Conservation (phyloP, 1,140 invertebrate genomes). For the Drosophila tropicalis region DNA sequence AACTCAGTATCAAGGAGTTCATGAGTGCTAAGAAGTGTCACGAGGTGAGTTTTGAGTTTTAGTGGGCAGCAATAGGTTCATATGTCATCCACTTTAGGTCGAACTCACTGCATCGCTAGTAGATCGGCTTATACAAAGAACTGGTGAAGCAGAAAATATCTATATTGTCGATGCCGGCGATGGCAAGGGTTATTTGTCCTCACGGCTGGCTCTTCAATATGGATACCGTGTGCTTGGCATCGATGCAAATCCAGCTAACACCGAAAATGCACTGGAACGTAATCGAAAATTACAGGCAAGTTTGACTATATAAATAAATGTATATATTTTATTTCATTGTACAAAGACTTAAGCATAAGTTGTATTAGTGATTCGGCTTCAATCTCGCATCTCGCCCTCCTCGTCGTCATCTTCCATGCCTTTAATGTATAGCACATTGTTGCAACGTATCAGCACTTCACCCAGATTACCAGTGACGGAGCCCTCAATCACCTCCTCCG, state of each 20-base stretch:
- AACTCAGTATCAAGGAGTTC: slow-evolving; percentile 85
- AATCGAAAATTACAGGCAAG: slow-evolving; percentile 86
- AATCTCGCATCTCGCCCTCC: slow-evolving; percentile 98
- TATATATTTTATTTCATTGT: slow-evolving; percentile 65
- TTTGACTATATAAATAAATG: slow-evolving; percentile 56
- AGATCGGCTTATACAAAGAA: slow-evolving; percentile 56
- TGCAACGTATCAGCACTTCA: slow-evolving; percentile 98
- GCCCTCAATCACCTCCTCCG: slow-evolving; percentile 99
- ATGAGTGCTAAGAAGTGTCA: slow-evolving; percentile 93
- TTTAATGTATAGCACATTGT: slow-evolving; percentile 98
- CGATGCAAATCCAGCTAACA: slow-evolving; percentile 88
- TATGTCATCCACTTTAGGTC: slow-evolving; percentile 77
- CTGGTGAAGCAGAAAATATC: slow-evolving; percentile 38
- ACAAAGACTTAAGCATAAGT: slow-evolving; percentile 49
- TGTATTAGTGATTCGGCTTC: slow-evolving; percentile 19
- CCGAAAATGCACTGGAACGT: slow-evolving; percentile 86
- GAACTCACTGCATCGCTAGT: slow-evolving; percentile 85
- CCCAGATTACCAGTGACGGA: slow-evolving; percentile 96
- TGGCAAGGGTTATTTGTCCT: slow-evolving; percentile 93
- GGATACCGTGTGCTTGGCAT: slow-evolving; percentile 90
- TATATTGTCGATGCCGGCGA: slow-evolving; percentile 92
- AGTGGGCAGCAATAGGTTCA: background rate
- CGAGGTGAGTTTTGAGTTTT: slow-evolving; percentile 85
- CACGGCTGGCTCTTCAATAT: slow-evolving; percentile 88
- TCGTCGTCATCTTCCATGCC: slow-evolving; percentile 98